phyloP scores from a whole-genome alignment of 1,140 invertebrate genomes.

The Rhagoletis pomonella region DNA sequence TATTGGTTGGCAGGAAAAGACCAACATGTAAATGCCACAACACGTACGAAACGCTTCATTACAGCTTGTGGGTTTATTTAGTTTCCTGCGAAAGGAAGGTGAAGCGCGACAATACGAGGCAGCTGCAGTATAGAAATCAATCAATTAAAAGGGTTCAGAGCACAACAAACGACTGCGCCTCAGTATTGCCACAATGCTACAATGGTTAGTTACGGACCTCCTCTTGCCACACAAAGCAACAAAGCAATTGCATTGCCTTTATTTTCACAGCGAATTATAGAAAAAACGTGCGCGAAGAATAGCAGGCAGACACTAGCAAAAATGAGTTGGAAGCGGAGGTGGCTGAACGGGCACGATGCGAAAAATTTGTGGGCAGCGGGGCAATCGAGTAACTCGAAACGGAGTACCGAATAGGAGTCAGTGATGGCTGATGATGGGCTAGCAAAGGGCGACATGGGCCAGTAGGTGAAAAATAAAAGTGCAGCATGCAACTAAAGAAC shows the following conservation, averaged over 20 bases:
- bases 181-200: neutral
- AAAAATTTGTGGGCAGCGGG: too few relatives aligned
- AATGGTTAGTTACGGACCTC: slow-evolving; percentile 17
- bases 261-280: slow-evolving; percentile 51
- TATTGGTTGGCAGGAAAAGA: neutral
- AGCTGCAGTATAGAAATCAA: slow-evolving; percentile 21
- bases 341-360: neutral
- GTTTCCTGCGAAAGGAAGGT: too few relatives aligned
- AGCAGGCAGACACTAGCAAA: neutral
- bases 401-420: neutral
- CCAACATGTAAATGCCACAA: neutral
- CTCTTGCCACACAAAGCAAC: neutral
- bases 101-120: too few relatives aligned
- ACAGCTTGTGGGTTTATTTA: neutral
- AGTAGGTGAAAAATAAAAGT: slow-evolving; percentile 19
- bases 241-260: slow-evolving; percentile 47
- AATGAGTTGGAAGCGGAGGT: neutral
- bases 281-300: slow-evolving; percentile 37
- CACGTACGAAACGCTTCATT: slow-evolving; percentile 38
- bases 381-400: neutral
- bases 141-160: slow-evolving; percentile 50
- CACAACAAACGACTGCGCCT: neutral
- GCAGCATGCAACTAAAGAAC: slow-evolving; percentile 18
- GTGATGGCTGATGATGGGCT: neutral
- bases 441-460: slow-evolving; percentile 9